phyloP scores from a whole-genome alignment of 2,113 vertebrate genomes.

The Sinocyclocheilus rhinocerous region DNA sequence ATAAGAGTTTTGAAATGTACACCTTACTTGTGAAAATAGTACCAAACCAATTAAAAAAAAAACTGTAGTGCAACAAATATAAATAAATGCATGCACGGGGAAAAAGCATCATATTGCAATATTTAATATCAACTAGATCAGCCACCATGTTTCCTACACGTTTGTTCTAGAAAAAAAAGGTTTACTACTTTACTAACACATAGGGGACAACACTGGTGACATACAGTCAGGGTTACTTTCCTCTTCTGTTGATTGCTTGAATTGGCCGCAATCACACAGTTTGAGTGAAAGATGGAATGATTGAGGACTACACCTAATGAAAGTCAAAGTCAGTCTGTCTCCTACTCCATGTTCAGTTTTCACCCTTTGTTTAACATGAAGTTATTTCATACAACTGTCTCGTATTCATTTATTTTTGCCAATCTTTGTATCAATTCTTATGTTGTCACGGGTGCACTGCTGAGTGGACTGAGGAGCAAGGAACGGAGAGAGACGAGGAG shows the following conservation, averaged over 20 bases:
- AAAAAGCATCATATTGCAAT: no score
- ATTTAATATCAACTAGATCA: neutral
- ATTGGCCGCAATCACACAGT: slow-evolving; percentile 46
- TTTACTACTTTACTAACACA: neutral
- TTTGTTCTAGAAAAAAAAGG: neutral
- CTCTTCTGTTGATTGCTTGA: slow-evolving; percentile 38
- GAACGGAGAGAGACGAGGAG: no score
- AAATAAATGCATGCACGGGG: neutral
- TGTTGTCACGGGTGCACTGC: no score
- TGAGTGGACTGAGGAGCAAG: no score
- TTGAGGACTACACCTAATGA: slow-evolving; percentile 17
- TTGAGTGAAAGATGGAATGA: slow-evolving; percentile 24
- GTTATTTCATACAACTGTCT: neutral
- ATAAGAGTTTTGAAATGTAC: no score
- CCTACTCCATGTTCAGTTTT: neutral
- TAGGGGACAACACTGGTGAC: neutral
- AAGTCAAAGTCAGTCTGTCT: slow-evolving; percentile 1
- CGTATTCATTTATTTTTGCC: neutral
- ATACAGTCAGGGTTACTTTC: slow-evolving; percentile 13
- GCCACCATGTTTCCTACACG: neutral
- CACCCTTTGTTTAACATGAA: neutral
- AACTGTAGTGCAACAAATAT: neutral
- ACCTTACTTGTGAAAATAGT: no score
- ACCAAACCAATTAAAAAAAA: no score
- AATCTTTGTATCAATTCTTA: neutral